Percentiles rank a stretch among this genome's conserved stretches.
Conservation (phyloP, 2,797 vertebrate species). For the Sciaenops ocellatus region DNA sequence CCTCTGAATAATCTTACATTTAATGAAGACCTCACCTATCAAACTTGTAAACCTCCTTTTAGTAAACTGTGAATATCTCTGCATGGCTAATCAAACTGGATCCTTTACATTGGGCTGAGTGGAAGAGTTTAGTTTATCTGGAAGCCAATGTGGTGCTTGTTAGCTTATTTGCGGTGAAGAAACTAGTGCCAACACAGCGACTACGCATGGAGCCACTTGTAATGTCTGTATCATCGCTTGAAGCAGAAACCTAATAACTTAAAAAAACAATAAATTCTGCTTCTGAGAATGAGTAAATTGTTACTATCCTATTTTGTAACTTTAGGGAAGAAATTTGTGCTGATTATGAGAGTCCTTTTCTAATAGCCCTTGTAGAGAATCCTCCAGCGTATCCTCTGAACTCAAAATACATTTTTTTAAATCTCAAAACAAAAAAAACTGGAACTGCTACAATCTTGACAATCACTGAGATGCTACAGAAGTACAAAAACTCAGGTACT, state of each 20-base stretch:
- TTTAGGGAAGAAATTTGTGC: slow-evolving; percentile 33
- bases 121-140: slow-evolving; percentile 20
- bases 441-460: slow-evolving; percentile 68
- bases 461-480: slow-evolving; percentile 48
- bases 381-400: slow-evolving; percentile 36
- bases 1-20: slow-evolving; percentile 24
- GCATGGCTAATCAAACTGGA: slow-evolving; percentile 7
- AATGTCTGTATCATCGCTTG: not conserved
- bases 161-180: slow-evolving; percentile 44
- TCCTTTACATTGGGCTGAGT: slow-evolving; percentile 10
- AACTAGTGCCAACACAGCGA: not conserved
- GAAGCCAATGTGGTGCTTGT: slow-evolving; percentile 23
- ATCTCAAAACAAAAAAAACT: slow-evolving; percentile 29
- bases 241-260: slow-evolving; percentile 26
- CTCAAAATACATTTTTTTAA: slow-evolving; percentile 7
- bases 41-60: slow-evolving; percentile 20
- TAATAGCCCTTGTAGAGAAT: slow-evolving; percentile 71
- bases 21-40: slow-evolving; percentile 14
- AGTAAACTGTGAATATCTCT: slow-evolving; percentile 11
- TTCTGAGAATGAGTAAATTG: slow-evolving; percentile 28
- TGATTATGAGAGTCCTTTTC: slow-evolving; percentile 36
- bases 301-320: slow-evolving; percentile 5
- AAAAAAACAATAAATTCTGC: slow-evolving; percentile 15
- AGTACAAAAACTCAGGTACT: slow-evolving; percentile 42
- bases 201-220: slow-evolving; percentile 15